Base-by-base conservation (phyloP, 2,888 invertebrate genomes). In the Dasysyrphus albostriatus region DNA sequence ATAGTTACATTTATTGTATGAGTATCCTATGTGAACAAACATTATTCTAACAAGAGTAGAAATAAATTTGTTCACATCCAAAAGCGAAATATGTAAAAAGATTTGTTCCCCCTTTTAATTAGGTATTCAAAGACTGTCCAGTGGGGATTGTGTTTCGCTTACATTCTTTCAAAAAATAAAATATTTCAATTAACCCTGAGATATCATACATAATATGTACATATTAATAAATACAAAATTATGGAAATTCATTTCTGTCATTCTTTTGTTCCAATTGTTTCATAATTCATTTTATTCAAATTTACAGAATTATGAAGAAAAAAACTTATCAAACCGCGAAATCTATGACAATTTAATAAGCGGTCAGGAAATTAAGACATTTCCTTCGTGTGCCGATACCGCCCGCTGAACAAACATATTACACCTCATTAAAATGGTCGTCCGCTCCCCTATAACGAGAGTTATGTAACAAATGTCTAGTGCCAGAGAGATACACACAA, bases 261-360 rank as follows among this genome's bases (percentile, higher is more conserved):
- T 54, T 65, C 65, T 39, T 54, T 67, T 72, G 76, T 75, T 80
- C 70, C 74, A 58, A 67, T 80, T 47, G 63, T 80, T 76, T 54
- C 58, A 76, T 72, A 67, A 54, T 54, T 76, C 59, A 59, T 51
- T 67, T 58, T 80, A 84, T 76, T 84, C 76, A 80, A 84, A 72
- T 78, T 78, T 67, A 61, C 32, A 65, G 65, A 65, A 34, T 34
- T 47, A 47, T 34, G 44, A 61, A 51, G 37, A 34, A 69, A 54
- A 44, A 67, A 83, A 82, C 83, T 82, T 79, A 87, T 83, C 87
- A 72, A 67, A 87, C 75, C 83, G 87, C 87, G 83, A 87, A 87
- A 87, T 87, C 83, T 87, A 78, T 75, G 78, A 87, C 83, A 83
- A 87, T 87, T 83, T 87, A 87, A 83, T 83, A 87, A 83, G 75